Evolutionary conservation across 2,113 vertebrate species (phyloP).

Genomic region (Pheucticus melanocephalus): DNA sequence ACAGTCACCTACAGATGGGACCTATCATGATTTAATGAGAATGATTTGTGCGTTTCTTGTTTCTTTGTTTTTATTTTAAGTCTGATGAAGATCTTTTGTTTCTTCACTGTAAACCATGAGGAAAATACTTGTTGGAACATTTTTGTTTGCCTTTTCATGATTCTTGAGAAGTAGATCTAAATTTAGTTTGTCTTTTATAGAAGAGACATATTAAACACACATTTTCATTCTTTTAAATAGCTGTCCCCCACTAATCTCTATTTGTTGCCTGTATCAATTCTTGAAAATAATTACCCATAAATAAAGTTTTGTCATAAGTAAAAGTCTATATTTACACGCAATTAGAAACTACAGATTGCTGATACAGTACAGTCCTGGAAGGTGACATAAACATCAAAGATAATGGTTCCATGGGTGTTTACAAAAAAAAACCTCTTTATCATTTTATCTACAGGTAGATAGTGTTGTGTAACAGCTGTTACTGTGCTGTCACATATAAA

Average conservation of each 20-base stretch:
- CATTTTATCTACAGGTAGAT: not conserved
- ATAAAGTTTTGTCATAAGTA: not conserved
- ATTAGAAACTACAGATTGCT: not conserved
- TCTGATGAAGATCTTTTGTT: not conserved
- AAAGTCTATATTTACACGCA: not conserved
- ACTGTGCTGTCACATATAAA: not conserved
- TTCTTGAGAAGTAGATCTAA: not conserved
- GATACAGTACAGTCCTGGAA: not conserved
- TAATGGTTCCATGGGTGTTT: not conserved
- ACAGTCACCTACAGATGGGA: not conserved
- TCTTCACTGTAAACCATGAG: not conserved
- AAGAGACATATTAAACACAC: not conserved
- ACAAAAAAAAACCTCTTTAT: not conserved
- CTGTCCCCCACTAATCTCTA: not conserved
- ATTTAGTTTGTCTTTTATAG: not conserved
- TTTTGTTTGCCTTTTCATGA: not conserved
- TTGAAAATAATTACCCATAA: not conserved
- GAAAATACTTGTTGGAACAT: not conserved
- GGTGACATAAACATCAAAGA: not conserved
- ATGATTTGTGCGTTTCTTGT: not conserved
- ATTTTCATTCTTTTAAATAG: not conserved
- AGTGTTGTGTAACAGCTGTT: not conserved
- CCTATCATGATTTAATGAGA: not conserved
- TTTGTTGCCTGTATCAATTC: not conserved
- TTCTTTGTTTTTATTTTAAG: not conserved